Evolutionary conservation across 2,888 invertebrate species (phyloP), one percentile per base, ranked within the genome.

Genomic region (Incurvaria masculella): DNA sequence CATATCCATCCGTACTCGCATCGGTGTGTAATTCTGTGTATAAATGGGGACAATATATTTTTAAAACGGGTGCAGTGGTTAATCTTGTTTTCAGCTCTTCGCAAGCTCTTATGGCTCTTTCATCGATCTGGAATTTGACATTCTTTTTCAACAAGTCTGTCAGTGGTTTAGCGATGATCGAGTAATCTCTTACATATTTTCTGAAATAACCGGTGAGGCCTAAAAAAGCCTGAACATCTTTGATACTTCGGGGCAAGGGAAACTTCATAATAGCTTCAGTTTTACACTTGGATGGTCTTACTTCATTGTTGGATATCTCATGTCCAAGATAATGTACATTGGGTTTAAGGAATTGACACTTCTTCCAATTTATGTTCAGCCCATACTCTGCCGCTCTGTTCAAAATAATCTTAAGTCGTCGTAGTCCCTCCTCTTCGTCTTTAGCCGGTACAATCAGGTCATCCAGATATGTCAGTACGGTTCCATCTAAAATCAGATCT

Each of bases 141-240:
- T 42, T 54, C 43, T 45, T 50, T 48, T 21, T 27, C 23, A 45
- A 14, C 19, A 23, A 8, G 21, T 48, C 44, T 11, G 45, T 48
- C 17, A 44, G 18, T 8, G 48, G 44, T 10, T 8, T 45, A 50
- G 53, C 23, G 46, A 49, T 45, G n/a, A 27, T 16, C 47, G 51
- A 1, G 33, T 21, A 40, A 42, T 54, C 33, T 26, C 41, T 14
- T 19, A 42, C 44, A 21, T 6, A 47, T 14, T 45, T 45, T 10
- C 43, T 16, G n/a, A 23, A 33, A 16, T 46, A 48, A 5, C 19
- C 40, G 11, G 33, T 42, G 2, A 46, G 10, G 6, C 46, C 46
- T 26, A 46, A 17, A 42, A 46, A 46, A 18, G 26, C 27, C 4
- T 42, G 23, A 11, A 46, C 16, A 14, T 46, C 41, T 19, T 46